A percentile compares a stretch with the other conserved stretches of the same genome.
phyloP scores from a whole-genome alignment of 2,888 invertebrate species.

The Nymphalis polychloros region DNA sequence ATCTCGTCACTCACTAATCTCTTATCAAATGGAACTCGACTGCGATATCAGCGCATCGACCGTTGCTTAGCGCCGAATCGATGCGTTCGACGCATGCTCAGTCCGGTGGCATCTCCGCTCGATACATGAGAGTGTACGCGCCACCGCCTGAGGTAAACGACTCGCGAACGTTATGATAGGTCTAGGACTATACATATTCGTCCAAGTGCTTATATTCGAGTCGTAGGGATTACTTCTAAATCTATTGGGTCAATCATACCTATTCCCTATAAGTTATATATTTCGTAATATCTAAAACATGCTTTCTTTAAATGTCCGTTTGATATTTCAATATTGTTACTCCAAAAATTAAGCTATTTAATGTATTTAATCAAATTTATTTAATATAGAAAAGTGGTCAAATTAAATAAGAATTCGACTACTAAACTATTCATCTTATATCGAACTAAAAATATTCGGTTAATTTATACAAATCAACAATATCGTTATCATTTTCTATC shows the following conservation, averaged over 20 bases:
- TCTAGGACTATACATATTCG: slow-evolving; percentile 49
- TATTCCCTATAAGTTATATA: background rate
- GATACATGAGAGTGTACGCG: slow-evolving; percentile 56
- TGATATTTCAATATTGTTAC: too few species aligned
- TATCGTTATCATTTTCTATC: slow-evolving; percentile 19
- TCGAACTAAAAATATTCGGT: background rate
- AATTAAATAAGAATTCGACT: too few species aligned
- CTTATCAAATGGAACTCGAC: slow-evolving; percentile 13
- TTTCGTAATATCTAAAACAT: too few species aligned
- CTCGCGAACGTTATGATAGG: slow-evolving; percentile 74
- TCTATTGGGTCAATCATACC: background rate
- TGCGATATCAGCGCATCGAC: slow-evolving; percentile 30
- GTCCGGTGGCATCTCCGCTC: slow-evolving; percentile 44
- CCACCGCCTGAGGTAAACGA: slow-evolving; percentile 69
- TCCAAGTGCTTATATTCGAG: background rate
- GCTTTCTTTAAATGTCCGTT: too few species aligned
- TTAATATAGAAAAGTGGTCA: too few species aligned
- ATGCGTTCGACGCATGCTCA: slow-evolving; percentile 58
- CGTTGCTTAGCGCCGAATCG: slow-evolving; percentile 43
- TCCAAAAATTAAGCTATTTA: too few species aligned
- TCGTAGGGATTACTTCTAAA: background rate
- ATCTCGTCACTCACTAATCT: slow-evolving; percentile 4
- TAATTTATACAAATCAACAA: slow-evolving; percentile 7
- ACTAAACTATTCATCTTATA: too few species aligned
- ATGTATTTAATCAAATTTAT: too few species aligned